Conservation (phyloP, 2,797 vertebrate species). For the Apogon hyalosoma region DNA sequence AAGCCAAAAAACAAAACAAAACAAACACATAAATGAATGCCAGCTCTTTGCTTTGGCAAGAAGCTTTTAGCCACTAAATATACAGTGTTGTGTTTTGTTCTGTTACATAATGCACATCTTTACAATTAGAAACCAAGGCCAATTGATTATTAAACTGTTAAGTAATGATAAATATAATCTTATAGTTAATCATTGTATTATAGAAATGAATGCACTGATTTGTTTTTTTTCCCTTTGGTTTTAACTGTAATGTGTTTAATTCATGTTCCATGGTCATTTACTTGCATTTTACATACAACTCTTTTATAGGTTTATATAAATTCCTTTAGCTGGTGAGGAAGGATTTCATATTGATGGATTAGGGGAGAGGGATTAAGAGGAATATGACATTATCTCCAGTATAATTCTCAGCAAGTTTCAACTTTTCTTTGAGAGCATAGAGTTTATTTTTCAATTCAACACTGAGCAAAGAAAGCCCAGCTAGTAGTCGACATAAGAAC, state of each 20-base stretch:
- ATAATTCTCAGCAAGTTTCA: conserved; percentile 11
- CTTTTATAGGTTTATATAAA: conserved; percentile 21
- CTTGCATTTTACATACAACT: background rate
- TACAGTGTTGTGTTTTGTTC: background rate
- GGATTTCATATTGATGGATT: conserved; percentile 56
- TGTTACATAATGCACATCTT: background rate
- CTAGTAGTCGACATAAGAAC: background rate
- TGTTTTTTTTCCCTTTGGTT: background rate
- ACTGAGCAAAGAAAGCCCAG: background rate
- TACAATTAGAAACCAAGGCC: background rate
- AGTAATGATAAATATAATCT: no score
- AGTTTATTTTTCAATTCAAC: background rate
- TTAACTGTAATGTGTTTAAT: background rate
- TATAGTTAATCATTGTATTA: no score
- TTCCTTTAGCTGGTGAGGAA: conserved; percentile 19
- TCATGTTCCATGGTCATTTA: no score
- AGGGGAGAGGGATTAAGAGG: conserved; percentile 46
- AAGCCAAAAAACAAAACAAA: background rate
- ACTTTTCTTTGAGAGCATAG: no score
- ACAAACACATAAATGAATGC: background rate
- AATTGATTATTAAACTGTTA: background rate
- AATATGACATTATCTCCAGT: conserved; percentile 53
- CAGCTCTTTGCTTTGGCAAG: background rate
- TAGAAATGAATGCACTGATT: no score
- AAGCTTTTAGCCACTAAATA: background rate